Conservation (phyloP, 2,888 invertebrate species). For the Deilephila elpenor region DNA sequence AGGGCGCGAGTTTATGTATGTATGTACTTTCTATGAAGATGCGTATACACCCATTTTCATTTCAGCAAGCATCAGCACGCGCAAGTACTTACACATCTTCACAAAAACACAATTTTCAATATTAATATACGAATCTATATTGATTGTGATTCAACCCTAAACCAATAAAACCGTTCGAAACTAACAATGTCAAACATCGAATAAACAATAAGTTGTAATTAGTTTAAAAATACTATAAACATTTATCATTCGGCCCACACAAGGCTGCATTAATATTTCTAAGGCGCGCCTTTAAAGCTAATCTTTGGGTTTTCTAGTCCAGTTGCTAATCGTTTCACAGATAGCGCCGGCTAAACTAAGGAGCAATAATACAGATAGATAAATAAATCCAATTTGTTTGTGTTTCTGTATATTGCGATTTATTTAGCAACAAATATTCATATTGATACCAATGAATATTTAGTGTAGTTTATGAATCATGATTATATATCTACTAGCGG, state of each 20-base stretch:
- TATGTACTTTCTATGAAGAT: too few relatives aligned
- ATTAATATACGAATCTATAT: not conserved
- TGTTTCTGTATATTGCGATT: not conserved
- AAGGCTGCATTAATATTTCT: not conserved
- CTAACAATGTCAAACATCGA: not conserved
- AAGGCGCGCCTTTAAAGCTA: conserved; percentile 13
- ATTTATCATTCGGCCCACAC: conserved; percentile 30
- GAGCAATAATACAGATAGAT: not conserved
- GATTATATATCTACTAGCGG: too few relatives aligned
- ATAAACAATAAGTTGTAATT: conserved; percentile 1
- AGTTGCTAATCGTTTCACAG: conserved; percentile 18
- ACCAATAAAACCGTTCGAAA: not conserved
- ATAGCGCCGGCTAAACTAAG: conserved; percentile 9
- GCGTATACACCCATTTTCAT: too few relatives aligned
- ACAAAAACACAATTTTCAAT: too few relatives aligned
- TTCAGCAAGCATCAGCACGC: too few relatives aligned
- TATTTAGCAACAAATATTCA: not conserved
- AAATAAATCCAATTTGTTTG: not conserved
- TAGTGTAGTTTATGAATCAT: too few relatives aligned
- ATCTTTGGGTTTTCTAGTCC: conserved; percentile 19
- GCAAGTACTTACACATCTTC: too few relatives aligned
- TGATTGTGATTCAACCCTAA: not conserved
- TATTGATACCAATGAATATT: too few relatives aligned
- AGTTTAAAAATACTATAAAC: conserved; percentile 10
- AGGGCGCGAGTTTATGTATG: too few relatives aligned